Conservation (phyloP, 1,140 invertebrate species). For the Helicorthomorpha holstii region DNA sequence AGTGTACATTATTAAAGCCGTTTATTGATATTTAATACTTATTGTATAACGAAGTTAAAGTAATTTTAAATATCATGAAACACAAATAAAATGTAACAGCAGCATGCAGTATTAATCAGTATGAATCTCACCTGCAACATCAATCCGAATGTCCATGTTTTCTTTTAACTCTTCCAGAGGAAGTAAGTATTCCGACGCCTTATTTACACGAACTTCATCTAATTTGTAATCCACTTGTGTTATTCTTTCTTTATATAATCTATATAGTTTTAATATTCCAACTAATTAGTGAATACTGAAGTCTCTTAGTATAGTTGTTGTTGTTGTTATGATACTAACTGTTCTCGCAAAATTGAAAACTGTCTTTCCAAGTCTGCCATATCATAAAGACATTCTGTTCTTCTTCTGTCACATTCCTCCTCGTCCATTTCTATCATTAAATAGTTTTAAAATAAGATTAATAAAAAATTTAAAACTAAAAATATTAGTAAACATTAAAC, state of each 20-base stretch:
- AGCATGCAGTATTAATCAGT: too few species aligned
- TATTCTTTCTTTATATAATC: constrained; percentile 68
- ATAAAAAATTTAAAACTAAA: too few species aligned
- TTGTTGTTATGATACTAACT: constrained; percentile 37
- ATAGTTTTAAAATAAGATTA: too few species aligned
- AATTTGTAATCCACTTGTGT: constrained; percentile 67
- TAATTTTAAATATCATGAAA: too few species aligned
- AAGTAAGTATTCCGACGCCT: constrained; percentile 69
- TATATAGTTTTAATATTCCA: constrained; percentile 16
- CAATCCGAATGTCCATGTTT: constrained; percentile 64
- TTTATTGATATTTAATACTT: too few species aligned
- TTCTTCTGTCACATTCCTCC: constrained; percentile 66
- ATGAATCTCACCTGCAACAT: constrained; percentile 56
- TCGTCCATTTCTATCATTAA: constrained; percentile 65
- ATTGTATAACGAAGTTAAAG: too few species aligned
- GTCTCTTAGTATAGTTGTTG: background rate
- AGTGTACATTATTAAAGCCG: too few species aligned
- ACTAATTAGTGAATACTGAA: background rate
- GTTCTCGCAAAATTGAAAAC: constrained; percentile 68
- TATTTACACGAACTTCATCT: constrained; percentile 61
- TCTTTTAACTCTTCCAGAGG: constrained; percentile 65
- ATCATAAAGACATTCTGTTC: constrained; percentile 66
- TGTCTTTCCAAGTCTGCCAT: constrained; percentile 73
- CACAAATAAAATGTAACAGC: too few species aligned
- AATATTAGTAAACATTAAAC: too few species aligned